Evolutionary conservation across 2,888 invertebrate species (phyloP).

Genomic region (Sisyra nigra): DNA sequence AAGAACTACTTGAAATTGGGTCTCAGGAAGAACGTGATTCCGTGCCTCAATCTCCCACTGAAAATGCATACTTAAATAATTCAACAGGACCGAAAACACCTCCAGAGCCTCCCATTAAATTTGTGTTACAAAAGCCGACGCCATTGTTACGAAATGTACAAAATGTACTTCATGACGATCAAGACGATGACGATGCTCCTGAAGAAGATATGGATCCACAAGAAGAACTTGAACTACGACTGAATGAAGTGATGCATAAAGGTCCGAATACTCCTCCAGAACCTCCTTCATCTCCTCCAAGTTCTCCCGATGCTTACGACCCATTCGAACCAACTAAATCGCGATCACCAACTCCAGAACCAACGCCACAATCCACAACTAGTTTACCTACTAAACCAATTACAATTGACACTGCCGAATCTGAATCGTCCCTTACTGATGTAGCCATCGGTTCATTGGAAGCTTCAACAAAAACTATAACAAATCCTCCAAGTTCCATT

Average conservation of each 20-base stretch:
- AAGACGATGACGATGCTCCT: slow-evolving; percentile 25
- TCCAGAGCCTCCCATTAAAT: slow-evolving; percentile 54
- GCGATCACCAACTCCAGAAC: slow-evolving; percentile 43
- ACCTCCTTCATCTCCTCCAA: slow-evolving; percentile 48
- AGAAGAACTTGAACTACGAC: slow-evolving; percentile 16
- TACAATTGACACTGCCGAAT: slow-evolving; percentile 8
- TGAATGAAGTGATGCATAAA: slow-evolving; percentile 28
- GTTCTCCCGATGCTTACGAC: slow-evolving; percentile 73
- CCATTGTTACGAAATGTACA: slow-evolving; percentile 30
- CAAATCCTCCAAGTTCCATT: slow-evolving; percentile 31
- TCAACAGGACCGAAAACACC: slow-evolving; percentile 55
- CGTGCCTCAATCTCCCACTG: slow-evolving; percentile 6
- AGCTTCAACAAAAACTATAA: slow-evolving; percentile 30
- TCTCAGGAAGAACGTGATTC: slow-evolving; percentile 20
- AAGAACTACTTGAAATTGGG: slow-evolving; percentile 23
- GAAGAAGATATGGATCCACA: slow-evolving; percentile 15
- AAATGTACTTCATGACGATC: slow-evolving; percentile 45
- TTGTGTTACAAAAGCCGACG: slow-evolving; percentile 33
- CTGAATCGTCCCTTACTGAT: slow-evolving; percentile 10
- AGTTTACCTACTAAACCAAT: slow-evolving; percentile 4
- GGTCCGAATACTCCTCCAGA: slow-evolving; percentile 59
- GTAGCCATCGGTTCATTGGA: slow-evolving; percentile 21
- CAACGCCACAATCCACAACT: slow-evolving; percentile 14
- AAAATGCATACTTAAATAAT: slow-evolving; percentile 18
- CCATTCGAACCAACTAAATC: slow-evolving; percentile 85